These are phyloP conservation scores for Etheostoma cragini DNA, from an alignment of 2,113 vertebrate genomes.

Conservation along the genomic window DNA sequence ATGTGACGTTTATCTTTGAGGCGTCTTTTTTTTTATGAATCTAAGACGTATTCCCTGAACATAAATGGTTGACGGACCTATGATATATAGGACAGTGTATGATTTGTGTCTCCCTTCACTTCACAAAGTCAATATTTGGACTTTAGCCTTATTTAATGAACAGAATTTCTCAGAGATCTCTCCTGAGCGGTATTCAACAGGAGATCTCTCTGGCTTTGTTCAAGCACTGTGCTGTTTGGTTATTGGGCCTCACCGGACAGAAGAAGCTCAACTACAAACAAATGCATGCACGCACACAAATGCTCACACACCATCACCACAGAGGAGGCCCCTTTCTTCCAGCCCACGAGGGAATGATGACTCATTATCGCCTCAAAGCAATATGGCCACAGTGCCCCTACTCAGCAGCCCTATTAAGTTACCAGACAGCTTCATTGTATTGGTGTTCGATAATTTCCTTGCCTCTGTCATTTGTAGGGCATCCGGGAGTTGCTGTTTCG, in stretches of 20 bases:
- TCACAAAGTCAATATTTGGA: slow-evolving; percentile 72
- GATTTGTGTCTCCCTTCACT: slow-evolving; percentile 61
- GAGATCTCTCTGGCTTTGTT: slow-evolving; percentile 61
- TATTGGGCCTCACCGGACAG: slow-evolving; percentile 64
- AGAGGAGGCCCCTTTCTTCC: slow-evolving; percentile 59
- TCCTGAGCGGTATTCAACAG: slow-evolving; percentile 52
- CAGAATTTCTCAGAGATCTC: slow-evolving; percentile 61
- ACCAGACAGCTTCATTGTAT: slow-evolving; percentile 81
- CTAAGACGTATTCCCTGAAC: slow-evolving; percentile 34
- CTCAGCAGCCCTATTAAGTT: slow-evolving; percentile 79
- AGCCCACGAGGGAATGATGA: slow-evolving; percentile 80
- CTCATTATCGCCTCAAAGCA: slow-evolving; percentile 81
- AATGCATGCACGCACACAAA: slow-evolving; percentile 12
- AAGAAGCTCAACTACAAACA: slow-evolving; percentile 61
- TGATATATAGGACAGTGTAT: slow-evolving; percentile 56
- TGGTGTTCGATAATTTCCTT: slow-evolving; percentile 81
- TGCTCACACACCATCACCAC: slow-evolving; percentile 35
- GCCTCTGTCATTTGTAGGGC: slow-evolving; percentile 74
- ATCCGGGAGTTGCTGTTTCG: slow-evolving; percentile 71
- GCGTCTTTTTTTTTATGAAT: slow-evolving; percentile 36
- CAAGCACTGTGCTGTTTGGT: slow-evolving; percentile 67
- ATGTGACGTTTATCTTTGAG: slow-evolving; percentile 21
- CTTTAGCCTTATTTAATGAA: slow-evolving; percentile 76
- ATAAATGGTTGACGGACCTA: slow-evolving; percentile 30
- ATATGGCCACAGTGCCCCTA: slow-evolving; percentile 73